Conservation (phyloP, 2,888 invertebrate species). For the Saturnia pavonia region DNA sequence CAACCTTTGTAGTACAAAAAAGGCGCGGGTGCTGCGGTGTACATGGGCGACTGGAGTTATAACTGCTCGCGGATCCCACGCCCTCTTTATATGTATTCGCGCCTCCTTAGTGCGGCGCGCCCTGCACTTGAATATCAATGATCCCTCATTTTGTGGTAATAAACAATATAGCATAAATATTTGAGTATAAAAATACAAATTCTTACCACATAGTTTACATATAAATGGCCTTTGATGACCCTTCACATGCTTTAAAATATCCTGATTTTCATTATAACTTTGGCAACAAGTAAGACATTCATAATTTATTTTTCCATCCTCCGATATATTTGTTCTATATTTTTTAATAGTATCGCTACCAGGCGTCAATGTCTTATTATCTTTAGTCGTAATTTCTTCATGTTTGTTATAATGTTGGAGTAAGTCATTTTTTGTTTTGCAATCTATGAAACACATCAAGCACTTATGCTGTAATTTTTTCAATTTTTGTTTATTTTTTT, state of each 20-base stretch:
- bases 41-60: no score
- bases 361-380: conserved; percentile 1
- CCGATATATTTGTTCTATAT: conserved; percentile 29
- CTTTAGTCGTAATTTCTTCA: conserved; percentile 17
- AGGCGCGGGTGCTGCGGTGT: no score
- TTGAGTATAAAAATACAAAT: conserved; percentile 12
- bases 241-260: conserved; percentile 47
- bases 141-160: no score
- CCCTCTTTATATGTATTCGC: no score
- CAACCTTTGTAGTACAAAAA: no score
- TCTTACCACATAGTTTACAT: conserved; percentile 72
- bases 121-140: no score
- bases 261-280: conserved; percentile 41
- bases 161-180: no score
- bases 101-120: no score
- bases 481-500: conserved; percentile 9
- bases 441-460: conserved; percentile 46
- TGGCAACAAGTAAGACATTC: conserved; percentile 55
- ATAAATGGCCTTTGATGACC: conserved; percentile 55
- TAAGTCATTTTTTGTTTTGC: conserved; percentile 40
- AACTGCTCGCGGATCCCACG: no score
- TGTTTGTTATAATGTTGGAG: conserved; percentile 51
- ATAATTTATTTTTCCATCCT: conserved; percentile 36
- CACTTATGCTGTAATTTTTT: conserved; percentile 40
- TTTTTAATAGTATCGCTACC: conserved; percentile 20